Conservation (phyloP, 2,113 vertebrate species). For the Maccullochella peelii region DNA sequence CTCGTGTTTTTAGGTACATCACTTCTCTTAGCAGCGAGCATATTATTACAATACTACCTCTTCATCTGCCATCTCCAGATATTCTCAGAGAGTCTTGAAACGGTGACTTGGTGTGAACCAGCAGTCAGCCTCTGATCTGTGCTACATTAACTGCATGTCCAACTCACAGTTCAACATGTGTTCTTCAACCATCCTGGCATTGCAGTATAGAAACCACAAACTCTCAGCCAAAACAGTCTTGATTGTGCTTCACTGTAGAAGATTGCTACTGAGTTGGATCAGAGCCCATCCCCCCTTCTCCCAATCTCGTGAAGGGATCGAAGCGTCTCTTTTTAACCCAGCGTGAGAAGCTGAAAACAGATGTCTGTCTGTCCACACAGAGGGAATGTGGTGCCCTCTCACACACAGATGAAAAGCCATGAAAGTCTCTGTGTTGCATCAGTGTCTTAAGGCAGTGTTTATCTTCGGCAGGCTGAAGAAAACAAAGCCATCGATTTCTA, state of each 20-base stretch:
- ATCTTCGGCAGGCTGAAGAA: conserved; percentile 75
- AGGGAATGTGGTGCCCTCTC: conserved; percentile 55
- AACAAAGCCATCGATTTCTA: conserved; percentile 84
- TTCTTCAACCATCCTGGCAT: not conserved
- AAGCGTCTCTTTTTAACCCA: conserved; percentile 57
- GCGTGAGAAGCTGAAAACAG: conserved; percentile 63
- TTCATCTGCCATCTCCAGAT: conserved; percentile 62
- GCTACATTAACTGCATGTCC: conserved; percentile 30
- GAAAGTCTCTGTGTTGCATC: conserved; percentile 47
- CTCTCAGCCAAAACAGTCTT: conserved; percentile 6
- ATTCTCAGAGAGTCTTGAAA: conserved; percentile 58
- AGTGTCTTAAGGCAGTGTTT: conserved; percentile 82
- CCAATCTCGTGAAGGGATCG: conserved; percentile 29
- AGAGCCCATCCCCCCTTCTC: conserved; percentile 35
- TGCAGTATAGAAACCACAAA: not conserved
- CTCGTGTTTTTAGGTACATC: conserved; percentile 72
- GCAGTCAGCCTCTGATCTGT: conserved; percentile 37
- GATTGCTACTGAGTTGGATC: conserved; percentile 25
- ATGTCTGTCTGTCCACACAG: conserved; percentile 53
- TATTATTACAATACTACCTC: conserved; percentile 45
- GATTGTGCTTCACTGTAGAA: not conserved
- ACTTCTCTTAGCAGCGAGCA: conserved; percentile 50
- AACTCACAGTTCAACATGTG: conserved; percentile 25
- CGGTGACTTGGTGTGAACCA: conserved; percentile 40
- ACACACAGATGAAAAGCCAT: conserved; percentile 49